Evolutionary conservation across 1,140 invertebrate genomes (phyloP).

Genomic region (Lepidotrigona ventralis): DNA sequence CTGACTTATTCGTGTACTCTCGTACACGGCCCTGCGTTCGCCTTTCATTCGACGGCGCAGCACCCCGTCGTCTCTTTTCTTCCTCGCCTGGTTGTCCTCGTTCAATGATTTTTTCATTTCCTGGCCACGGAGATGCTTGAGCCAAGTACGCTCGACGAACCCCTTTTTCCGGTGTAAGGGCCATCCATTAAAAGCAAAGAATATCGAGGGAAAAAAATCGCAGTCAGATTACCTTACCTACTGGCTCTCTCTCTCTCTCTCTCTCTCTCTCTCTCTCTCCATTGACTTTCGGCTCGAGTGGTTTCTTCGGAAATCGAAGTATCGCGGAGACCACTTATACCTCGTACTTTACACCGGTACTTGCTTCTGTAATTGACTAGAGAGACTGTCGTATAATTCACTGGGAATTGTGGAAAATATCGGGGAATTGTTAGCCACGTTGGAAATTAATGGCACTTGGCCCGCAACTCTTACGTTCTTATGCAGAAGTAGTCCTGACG

Average conservation of each 20-base stretch:
- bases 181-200: constrained; percentile 56
- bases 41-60: constrained; percentile 15
- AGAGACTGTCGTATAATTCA: background rate
- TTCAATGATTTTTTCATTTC: constrained; percentile 61
- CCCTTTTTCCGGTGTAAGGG: constrained; percentile 36
- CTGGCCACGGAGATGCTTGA: constrained; percentile 50
- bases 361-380: constrained; percentile 6
- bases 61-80: constrained; percentile 22
- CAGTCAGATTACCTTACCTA: constrained; percentile 33
- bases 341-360: background rate
- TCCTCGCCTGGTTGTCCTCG: constrained; percentile 22
- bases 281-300: constrained; percentile 3
- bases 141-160: constrained; percentile 48
- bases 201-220: constrained; percentile 37
- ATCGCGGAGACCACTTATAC: background rate
- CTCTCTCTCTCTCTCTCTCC: background rate
- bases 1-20: constrained; percentile 19
- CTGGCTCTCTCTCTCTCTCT: background rate
- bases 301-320: constrained; percentile 23
- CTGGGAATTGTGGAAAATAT: background rate
- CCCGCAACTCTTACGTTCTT: background rate
- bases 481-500: background rate
- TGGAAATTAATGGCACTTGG: background rate
- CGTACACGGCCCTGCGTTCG: background rate
- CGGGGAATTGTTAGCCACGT: background rate